phyloP scores from a whole-genome alignment of 2,113 vertebrate genomes.

The Sigmodon hispidus region DNA sequence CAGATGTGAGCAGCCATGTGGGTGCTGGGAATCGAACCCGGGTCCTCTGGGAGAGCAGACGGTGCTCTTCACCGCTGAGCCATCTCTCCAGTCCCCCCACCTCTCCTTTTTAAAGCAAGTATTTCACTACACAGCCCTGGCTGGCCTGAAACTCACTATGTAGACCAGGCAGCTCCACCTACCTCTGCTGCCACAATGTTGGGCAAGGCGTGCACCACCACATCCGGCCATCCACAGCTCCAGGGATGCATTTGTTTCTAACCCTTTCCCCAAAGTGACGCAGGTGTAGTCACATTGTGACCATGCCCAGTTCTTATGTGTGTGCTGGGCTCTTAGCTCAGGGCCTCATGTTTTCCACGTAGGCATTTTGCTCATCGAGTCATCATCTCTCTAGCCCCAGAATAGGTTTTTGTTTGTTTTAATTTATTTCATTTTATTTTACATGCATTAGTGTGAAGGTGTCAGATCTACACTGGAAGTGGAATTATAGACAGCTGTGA shows the following conservation, averaged over 20 bases:
- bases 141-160: background rate
- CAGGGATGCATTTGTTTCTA: background rate
- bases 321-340: background rate
- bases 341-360: background rate
- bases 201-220: accelerated
- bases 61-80: background rate
- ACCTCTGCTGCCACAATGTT: background rate
- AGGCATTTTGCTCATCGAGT: background rate
- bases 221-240: background rate
- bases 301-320: background rate
- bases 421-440: too few relatives aligned
- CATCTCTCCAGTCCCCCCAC: too few relatives aligned
- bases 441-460: too few relatives aligned
- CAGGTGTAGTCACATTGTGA: background rate
- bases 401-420: too few relatives aligned
- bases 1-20: background rate
- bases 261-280: too few relatives aligned
- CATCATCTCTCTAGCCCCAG: too few relatives aligned
- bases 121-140: background rate
- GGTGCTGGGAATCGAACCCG: background rate
- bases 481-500: too few relatives aligned
- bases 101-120: background rate
- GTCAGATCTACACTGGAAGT: too few relatives aligned
- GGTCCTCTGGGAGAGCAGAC: background rate
- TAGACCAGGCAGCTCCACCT: background rate